These are phyloP conservation scores for Clusia tigrina DNA, from an alignment of 2,888 invertebrate species.

Conservation along the genomic window DNA sequence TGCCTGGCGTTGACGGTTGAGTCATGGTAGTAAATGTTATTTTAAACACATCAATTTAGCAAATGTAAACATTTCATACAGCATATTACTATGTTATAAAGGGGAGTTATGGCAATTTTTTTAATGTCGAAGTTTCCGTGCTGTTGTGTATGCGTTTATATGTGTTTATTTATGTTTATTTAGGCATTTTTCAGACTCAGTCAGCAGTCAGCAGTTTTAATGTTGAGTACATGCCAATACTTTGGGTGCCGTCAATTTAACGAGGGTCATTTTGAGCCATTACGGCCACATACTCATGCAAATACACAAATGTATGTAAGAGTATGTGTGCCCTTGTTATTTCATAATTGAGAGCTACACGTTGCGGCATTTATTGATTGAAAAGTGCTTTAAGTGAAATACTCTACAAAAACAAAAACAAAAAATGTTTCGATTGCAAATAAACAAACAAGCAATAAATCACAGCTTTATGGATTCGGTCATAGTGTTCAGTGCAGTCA, in stretches of 20 bases:
- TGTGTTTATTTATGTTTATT: background rate
- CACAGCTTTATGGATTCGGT: no score
- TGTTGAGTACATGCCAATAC: constrained; percentile 2
- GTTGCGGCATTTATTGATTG: background rate
- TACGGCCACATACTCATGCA: background rate
- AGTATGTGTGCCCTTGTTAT: no score
- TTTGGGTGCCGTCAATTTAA: background rate
- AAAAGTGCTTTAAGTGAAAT: no score
- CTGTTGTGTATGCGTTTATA: background rate
- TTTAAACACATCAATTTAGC: constrained; percentile 31
- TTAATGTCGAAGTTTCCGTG: background rate
- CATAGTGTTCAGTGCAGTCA: no score
- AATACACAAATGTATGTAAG: no score
- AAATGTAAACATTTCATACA: constrained; percentile 29
- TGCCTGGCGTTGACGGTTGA: background rate
- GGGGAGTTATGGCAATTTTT: background rate
- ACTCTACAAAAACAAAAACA: no score
- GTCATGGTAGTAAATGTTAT: constrained; percentile 21
- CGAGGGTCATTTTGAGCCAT: background rate
- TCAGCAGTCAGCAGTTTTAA: background rate
- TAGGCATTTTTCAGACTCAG: background rate
- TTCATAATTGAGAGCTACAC: background rate
- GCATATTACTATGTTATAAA: constrained; percentile 9
- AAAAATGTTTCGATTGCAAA: no score
- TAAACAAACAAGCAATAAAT: no score